Conservation (phyloP, 2,888 invertebrate genomes). For the Cabera pusaria region DNA sequence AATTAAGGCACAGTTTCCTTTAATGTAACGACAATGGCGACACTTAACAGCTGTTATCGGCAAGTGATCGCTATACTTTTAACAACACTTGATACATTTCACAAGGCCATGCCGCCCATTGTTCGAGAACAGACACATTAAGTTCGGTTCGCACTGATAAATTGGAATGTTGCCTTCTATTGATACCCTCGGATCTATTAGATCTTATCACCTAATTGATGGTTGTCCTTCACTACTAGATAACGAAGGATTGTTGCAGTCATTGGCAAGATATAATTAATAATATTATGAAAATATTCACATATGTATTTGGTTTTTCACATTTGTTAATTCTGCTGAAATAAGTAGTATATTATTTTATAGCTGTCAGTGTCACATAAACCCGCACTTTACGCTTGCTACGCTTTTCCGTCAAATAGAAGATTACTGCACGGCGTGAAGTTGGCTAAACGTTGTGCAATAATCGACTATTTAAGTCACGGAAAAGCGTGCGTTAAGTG, state of each 20-base stretch:
- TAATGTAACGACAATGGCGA: slow-evolving; percentile 31
- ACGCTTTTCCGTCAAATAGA: too few relatives aligned
- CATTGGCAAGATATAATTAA: too few relatives aligned
- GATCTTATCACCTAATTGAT: slow-evolving; percentile 43
- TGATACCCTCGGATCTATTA: slow-evolving; percentile 35
- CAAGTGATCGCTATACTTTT: slow-evolving; percentile 47
- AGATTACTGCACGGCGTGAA: too few relatives aligned
- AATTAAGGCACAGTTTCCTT: slow-evolving; percentile 35
- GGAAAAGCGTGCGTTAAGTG: too few relatives aligned
- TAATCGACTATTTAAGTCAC: too few relatives aligned
- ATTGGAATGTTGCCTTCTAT: slow-evolving; percentile 34
- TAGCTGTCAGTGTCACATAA: too few relatives aligned
- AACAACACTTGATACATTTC: slow-evolving; percentile 64
- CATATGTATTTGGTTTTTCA: too few relatives aligned
- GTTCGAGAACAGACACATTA: slow-evolving; percentile 38
- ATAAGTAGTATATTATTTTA: too few relatives aligned
- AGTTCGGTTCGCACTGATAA: slow-evolving; percentile 38
- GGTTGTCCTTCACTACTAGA: slow-evolving; percentile 26
- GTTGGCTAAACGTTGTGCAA: too few relatives aligned
- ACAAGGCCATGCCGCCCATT: slow-evolving; percentile 47
- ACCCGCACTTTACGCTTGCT: too few relatives aligned
- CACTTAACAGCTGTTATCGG: slow-evolving; percentile 44
- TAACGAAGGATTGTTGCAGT: not conserved
- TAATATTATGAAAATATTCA: too few relatives aligned
- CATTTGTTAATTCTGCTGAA: too few relatives aligned